These are phyloP conservation scores for Arctia plantaginis DNA, from an alignment of 2,888 invertebrate species.

Conservation along the genomic window DNA sequence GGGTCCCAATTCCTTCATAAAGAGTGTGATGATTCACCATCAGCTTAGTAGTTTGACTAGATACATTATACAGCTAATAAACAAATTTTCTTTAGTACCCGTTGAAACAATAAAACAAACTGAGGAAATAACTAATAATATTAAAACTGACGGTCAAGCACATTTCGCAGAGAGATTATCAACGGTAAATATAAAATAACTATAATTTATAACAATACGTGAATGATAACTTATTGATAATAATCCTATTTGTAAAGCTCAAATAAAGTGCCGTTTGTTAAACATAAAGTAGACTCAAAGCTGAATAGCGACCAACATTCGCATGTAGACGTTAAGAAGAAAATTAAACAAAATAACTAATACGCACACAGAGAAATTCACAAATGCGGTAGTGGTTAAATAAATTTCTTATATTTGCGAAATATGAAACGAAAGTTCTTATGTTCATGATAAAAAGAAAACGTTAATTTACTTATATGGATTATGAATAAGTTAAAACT, in stretches of 20 bases:
- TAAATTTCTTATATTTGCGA: conserved; percentile 36
- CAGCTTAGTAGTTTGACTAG: no score
- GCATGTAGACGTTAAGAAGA: conserved; percentile 29
- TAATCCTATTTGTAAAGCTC: conserved; percentile 9
- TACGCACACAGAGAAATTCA: conserved; percentile 14
- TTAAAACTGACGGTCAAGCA: neutral
- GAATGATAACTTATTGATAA: conserved; percentile 8
- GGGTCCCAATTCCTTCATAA: no score
- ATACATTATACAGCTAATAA: neutral
- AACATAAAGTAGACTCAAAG: conserved; percentile 20
- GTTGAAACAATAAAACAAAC: neutral
- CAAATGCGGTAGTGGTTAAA: conserved; percentile 8
- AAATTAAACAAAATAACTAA: conserved; percentile 24
- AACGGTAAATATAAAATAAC: neutral
- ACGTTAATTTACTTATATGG: conserved; percentile 6
- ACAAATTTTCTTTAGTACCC: no score
- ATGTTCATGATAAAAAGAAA: conserved; percentile 23
- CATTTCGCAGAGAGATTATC: neutral
- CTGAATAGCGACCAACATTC: conserved; percentile 27
- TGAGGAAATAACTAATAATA: neutral
- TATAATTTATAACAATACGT: neutral
- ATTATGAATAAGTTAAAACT: neutral
- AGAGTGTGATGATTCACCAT: neutral
- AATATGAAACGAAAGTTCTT: conserved; percentile 38
- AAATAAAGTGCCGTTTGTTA: conserved; percentile 23